A percentile compares a stretch with the other conserved stretches of the same genome.
Evolutionary conservation across 2,797 vertebrate species (phyloP).

Genomic region (Brachyrhaphis roseni): DNA sequence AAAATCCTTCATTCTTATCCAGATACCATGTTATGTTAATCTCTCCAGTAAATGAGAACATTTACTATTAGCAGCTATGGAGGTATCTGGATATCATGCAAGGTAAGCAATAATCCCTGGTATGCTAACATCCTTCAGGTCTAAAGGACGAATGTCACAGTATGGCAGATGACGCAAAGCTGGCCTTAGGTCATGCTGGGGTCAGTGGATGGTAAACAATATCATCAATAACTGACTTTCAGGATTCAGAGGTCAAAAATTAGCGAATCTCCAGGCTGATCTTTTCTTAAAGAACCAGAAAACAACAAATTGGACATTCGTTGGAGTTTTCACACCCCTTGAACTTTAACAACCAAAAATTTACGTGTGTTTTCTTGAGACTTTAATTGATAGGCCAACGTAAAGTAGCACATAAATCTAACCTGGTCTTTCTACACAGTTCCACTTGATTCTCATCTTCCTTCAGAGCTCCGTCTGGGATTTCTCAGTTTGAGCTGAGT

Average conservation of each 20-base stretch:
- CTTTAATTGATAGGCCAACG: not conserved
- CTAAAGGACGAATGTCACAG: slow-evolving; percentile 3
- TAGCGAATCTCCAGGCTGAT: not conserved
- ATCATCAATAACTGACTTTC: not conserved
- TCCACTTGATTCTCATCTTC: too few relatives aligned
- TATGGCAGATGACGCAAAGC: slow-evolving; percentile 13
- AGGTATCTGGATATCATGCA: slow-evolving; percentile 24
- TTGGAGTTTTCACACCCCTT: not conserved
- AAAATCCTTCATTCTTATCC: not conserved
- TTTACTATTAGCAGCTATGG: not conserved
- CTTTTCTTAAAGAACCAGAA: not conserved
- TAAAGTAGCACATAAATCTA: not conserved
- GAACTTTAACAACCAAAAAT: not conserved
- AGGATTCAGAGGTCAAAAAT: not conserved
- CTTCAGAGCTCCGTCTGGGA: too few relatives aligned
- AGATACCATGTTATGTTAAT: not conserved
- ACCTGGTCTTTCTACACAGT: too few relatives aligned
- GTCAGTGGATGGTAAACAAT: slow-evolving; percentile 12
- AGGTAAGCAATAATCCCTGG: slow-evolving; percentile 8
- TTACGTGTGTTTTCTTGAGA: not conserved
- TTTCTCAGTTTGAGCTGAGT: too few relatives aligned
- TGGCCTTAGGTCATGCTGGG: slow-evolving; percentile 10
- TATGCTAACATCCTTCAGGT: slow-evolving; percentile 13
- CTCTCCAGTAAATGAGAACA: not conserved
- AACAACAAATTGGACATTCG: not conserved